Base-by-base conservation (phyloP, 2,797 vertebrate genomes). In the Gallinago solitaria region DNA sequence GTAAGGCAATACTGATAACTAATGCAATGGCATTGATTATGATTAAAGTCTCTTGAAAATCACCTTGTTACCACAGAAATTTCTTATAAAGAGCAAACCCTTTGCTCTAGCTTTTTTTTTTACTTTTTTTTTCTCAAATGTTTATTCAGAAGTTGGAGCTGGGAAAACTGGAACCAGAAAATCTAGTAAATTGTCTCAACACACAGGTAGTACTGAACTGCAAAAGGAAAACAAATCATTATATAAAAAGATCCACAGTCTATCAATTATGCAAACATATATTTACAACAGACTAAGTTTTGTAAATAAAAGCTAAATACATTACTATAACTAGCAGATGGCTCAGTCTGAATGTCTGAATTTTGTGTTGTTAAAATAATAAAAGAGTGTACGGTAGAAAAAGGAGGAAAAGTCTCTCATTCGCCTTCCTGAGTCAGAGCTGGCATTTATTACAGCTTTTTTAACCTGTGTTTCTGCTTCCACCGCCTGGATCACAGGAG, bases 261-360 rank as follows among this genome's bases (percentile, higher is more conserved):
- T 89, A 93, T 93, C 90, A 91, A 88, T 93, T 87, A 77, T n/a
- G 65, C 48, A 95, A 96, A 91, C 33, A 43, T 39, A 5, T 69
- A 94, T 90, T 92, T 93, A 87, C 0, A 0, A 86, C 41, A 88
- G 54, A 32, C 33, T 47, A 75, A 51, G 81, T 51, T 83, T 80
- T 53, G 68, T 28, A 90, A 95, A 91, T 69, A 90, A 95, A 92
- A 64, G 6, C 63, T 74, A 96, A 93, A 59, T 71, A 91, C 94
- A 76, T 56, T 82, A 33, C 60, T 82, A 20, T 41, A 88, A 75
- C 56, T 89, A 93, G 70, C 82, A 96, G 83, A 97, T 85, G 85
- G 95, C 78, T 82, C 59, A 4, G 53, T 30, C 39, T 30, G 7
- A 60, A 87, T 1, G 41, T 8, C 51, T 8, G 12, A 70, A 53